Percentiles rank a stretch among this genome's conserved stretches.
Conservation (phyloP, 2,797 vertebrate genomes). For the Gallirallus australis region DNA sequence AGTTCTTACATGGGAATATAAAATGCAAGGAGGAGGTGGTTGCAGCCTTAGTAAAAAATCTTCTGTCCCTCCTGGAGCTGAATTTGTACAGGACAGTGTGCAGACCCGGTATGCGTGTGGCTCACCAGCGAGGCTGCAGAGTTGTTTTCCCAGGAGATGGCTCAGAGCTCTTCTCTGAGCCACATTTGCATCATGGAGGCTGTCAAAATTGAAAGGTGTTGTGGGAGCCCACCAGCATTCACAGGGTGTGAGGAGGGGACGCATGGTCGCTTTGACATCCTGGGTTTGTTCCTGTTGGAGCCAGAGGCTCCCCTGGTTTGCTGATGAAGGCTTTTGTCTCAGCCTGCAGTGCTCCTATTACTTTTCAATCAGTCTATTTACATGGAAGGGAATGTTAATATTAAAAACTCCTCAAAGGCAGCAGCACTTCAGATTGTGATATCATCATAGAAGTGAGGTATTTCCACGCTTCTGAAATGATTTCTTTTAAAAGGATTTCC, state of each 20-base stretch:
- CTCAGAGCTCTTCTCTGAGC: neutral
- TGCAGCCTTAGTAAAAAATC: neutral
- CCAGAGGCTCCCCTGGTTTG: neutral
- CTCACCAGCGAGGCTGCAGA: neutral
- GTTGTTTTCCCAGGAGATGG: neutral
- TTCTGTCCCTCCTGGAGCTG: neutral
- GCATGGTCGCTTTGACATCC: neutral
- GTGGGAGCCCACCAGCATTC: neutral
- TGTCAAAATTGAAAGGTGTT: neutral
- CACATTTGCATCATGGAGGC: neutral
- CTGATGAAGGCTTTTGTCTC: neutral
- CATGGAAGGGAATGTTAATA: neutral
- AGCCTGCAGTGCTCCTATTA: neutral
- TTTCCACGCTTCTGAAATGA: neutral
- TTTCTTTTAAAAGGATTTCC: neutral
- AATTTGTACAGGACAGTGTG: neutral
- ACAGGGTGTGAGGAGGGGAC: neutral
- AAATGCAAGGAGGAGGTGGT: neutral
- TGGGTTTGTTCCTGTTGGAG: neutral
- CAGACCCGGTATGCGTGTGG: rapidly evolving
- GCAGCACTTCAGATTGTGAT: neutral
- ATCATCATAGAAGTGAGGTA: neutral
- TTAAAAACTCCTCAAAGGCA: neutral
- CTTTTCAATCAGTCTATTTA: neutral
- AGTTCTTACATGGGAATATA: neutral